Evolutionary conservation across 2,113 vertebrate genomes (phyloP), one percentile per base, ranked within the genome.

Genomic region (Notarius quadriscutis): DNA sequence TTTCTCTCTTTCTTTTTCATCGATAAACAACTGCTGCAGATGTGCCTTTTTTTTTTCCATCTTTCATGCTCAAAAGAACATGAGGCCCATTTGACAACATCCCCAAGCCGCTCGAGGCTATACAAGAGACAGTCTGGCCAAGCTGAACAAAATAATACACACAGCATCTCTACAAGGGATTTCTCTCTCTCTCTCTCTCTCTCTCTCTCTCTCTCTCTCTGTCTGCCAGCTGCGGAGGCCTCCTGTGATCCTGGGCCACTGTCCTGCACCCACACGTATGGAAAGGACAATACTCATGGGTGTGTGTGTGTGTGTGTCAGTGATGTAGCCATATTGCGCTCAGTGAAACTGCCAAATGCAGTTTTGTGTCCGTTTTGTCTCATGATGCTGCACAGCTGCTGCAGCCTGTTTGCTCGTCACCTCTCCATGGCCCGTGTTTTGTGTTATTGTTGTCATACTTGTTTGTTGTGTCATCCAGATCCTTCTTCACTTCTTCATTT

Each of bases 81-180:
- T 88, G 89, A 90, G 84, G 88, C 91, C 91, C 89, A 90, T 90
- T 90, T 91, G 88, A 91, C 90, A 91, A 90, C 91, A 89, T 87
- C 83, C 89, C 88, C 30, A 50, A 72, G 83, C 86, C 11, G 89
- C 92, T 91, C 79, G 75, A 81, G 92, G 92, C 92, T 80, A 91
- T 87, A 91, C 90, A 92, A 81, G 90, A 87, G 90, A 89, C 90
- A 84, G 89, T 90, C 92, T 91, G 90, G 90, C 90, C 91, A 84
- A 89, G 89, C 89, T 87, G 88, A 91, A 86, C 92, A 89, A 87
- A 88, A 92, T 89, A 91, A 91, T 91, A 88, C 92, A 89, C 89
- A 91, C 77, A 89, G 88, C 89, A 90, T 89, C 85, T 74, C 77
- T 87, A 77, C 86, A 51, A 82, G 89, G 85, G 89, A 90, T 83